These are phyloP conservation scores for Sarcophaga subvicina DNA, from an alignment of 2,888 invertebrate genomes.

Conservation along the genomic window DNA sequence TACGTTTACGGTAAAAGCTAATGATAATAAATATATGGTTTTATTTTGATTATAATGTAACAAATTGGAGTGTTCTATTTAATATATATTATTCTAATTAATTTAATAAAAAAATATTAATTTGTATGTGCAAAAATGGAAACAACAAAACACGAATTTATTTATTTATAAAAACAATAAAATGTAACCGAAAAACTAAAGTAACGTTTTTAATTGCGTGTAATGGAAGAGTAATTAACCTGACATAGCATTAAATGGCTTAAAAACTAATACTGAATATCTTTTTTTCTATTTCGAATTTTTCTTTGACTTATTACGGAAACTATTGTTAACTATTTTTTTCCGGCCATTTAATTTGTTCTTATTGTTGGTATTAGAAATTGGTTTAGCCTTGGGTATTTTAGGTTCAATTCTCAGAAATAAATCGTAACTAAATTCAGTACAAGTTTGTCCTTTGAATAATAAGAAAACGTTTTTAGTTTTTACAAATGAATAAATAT, in stretches of 20 bases:
- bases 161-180: too few species aligned
- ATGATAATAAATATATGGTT: too few species aligned
- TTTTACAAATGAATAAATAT: not conserved
- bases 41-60: too few species aligned
- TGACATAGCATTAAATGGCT: not conserved
- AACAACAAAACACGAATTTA: too few species aligned
- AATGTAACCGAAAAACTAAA: too few species aligned
- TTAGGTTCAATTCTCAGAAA: slow-evolving; percentile 80
- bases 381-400: slow-evolving; percentile 76
- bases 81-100: too few species aligned
- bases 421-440: slow-evolving; percentile 81
- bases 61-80: too few species aligned
- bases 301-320: slow-evolving; percentile 76
- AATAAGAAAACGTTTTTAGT: not conserved
- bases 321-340: slow-evolving; percentile 73
- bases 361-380: slow-evolving; percentile 73
- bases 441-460: slow-evolving; percentile 78
- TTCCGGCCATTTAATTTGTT: slow-evolving; percentile 78
- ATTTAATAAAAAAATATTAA: too few species aligned
- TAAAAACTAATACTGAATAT: not conserved
- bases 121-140: too few species aligned
- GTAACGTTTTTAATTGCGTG: too few species aligned
- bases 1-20: too few species aligned
- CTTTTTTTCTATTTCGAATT: slow-evolving; percentile 19
- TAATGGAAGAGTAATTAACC: too few species aligned